Percentiles rank a stretch among this genome's conserved stretches.
Evolutionary conservation across 2,888 invertebrate genomes (phyloP).

Genomic region (Rhimphoctona megacephalus): DNA sequence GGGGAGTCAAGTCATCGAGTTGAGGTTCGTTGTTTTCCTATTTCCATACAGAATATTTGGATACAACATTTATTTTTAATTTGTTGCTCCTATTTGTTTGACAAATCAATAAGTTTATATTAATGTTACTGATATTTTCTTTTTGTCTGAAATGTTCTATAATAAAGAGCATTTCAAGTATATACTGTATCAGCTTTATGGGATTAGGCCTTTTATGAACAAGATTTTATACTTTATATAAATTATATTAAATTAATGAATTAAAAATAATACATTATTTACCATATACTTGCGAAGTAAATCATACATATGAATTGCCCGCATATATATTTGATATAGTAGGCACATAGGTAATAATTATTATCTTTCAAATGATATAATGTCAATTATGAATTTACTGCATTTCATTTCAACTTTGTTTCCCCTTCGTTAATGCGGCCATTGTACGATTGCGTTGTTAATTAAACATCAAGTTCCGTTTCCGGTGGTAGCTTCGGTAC

Average conservation of each 20-base stretch:
- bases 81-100: background rate
- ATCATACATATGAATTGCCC: background rate
- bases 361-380: background rate
- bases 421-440: background rate
- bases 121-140: no score
- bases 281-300: background rate
- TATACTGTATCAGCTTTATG: no score
- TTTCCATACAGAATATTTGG: background rate
- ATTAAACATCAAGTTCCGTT: slow-evolving; percentile 55
- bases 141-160: no score
- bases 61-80: background rate
- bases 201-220: no score
- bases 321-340: background rate
- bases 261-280: background rate
- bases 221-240: background rate
- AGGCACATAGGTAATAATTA: background rate
- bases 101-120: no score
- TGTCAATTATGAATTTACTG: slow-evolving; percentile 18
- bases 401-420: background rate
- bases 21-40: slow-evolving; percentile 74
- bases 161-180: no score
- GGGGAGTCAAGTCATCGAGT: slow-evolving; percentile 78
- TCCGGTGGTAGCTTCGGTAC: slow-evolving; percentile 27
- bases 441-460: slow-evolving; percentile 42
- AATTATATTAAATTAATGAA: background rate